Conservation (phyloP, 1,140 invertebrate genomes). For the Trichonephila clavipes region DNA sequence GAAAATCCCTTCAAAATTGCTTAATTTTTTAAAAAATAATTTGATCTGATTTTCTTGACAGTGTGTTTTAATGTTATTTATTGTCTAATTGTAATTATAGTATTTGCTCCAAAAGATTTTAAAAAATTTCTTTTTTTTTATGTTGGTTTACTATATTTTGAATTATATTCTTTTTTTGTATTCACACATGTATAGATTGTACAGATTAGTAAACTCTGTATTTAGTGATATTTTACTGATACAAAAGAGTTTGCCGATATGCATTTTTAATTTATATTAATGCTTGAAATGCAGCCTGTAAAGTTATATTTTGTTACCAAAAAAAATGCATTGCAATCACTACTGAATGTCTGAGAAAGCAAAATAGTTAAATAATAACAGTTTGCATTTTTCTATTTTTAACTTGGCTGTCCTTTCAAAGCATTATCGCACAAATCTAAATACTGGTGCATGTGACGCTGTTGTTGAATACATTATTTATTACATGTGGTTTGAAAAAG, state of each 20-base stretch:
- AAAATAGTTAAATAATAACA: constrained; percentile 18
- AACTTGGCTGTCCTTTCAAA: constrained; percentile 22
- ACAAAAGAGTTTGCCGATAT: constrained; percentile 32
- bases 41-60: constrained; percentile 4
- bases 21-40: neutral
- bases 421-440: constrained; percentile 64
- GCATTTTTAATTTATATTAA: constrained; percentile 48
- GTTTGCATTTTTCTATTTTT: constrained; percentile 49
- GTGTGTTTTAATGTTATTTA: constrained; percentile 29
- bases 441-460: constrained; percentile 45
- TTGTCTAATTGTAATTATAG: constrained; percentile 19
- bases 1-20: neutral
- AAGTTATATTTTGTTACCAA: constrained; percentile 42
- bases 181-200: constrained; percentile 52
- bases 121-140: neutral
- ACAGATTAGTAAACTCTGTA: constrained; percentile 53
- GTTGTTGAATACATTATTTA: constrained; percentile 54
- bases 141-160: neutral
- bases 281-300: constrained; percentile 48
- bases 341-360: neutral
- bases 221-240: constrained; percentile 40
- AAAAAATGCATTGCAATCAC: constrained; percentile 34
- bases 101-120: constrained; percentile 5
- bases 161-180: constrained; percentile 19
- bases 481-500: constrained; percentile 51